Percentiles rank a stretch among this genome's conserved stretches.
Conservation (phyloP, 2,888 invertebrate genomes). For the Calliphora vomitoria region DNA sequence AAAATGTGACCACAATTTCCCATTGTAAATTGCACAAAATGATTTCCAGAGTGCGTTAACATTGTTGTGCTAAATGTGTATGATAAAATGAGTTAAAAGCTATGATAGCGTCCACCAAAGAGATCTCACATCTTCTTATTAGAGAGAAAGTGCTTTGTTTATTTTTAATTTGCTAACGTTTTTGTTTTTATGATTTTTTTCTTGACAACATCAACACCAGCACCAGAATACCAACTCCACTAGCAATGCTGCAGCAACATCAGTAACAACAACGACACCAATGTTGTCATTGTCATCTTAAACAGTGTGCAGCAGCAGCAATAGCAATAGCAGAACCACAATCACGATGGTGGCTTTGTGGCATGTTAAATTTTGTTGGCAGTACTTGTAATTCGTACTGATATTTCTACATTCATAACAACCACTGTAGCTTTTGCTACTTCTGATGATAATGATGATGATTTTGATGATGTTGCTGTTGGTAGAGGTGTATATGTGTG, state of each 20-base stretch:
- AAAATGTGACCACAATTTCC: neutral
- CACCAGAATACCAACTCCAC: conserved; percentile 8
- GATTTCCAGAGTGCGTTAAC: neutral
- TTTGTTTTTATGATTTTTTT: conserved; percentile 47
- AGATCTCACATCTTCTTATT: conserved; percentile 22
- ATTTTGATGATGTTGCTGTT: conserved; percentile 28
- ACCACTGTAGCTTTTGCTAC: conserved; percentile 1
- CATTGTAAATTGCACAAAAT: neutral
- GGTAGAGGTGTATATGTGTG: neutral
- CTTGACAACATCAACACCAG: conserved; percentile 7
- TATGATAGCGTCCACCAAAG: neutral
- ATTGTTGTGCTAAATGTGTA: neutral
- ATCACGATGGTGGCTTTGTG: conserved; percentile 60
- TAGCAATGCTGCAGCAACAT: neutral
- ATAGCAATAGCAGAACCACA: conserved; percentile 46
- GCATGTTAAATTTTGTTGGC: conserved; percentile 46
- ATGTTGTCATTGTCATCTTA: conserved; percentile 53
- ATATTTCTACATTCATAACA: conserved; percentile 30
- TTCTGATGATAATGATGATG: conserved; percentile 18
- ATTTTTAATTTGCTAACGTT: conserved; percentile 63
- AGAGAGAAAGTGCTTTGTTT: conserved; percentile 53
- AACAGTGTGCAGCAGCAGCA: conserved; percentile 17
- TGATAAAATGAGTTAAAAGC: neutral
- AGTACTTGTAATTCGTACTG: conserved; percentile 12
- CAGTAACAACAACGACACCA: conserved; percentile 12